These are phyloP conservation scores for Pseudomyrmex pallidus DNA, from an alignment of 1,140 invertebrate genomes.

Conservation along the genomic window DNA sequence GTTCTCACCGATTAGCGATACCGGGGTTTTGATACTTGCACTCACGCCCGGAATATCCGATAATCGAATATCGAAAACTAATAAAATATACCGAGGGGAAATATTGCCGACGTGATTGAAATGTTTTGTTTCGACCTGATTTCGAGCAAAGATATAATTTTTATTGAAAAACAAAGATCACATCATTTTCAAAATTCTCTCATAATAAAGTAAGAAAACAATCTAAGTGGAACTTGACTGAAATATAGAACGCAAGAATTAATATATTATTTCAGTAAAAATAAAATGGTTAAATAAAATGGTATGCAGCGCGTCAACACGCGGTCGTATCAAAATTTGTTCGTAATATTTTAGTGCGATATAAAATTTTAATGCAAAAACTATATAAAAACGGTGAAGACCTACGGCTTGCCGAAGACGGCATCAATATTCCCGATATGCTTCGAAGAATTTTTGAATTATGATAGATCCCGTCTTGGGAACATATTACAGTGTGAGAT, in stretches of 20 bases:
- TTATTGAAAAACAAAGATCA: neutral
- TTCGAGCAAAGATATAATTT: conserved; percentile 13
- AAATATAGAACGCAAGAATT: neutral
- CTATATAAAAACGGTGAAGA: neutral
- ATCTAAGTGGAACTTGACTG: no score
- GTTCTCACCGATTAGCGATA: conserved; percentile 34
- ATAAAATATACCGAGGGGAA: conserved; percentile 40
- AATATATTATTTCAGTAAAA: neutral
- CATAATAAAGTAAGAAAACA: no score
- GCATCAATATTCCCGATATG: conserved; percentile 38
- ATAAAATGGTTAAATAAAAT: no score
- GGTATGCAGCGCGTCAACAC: no score
- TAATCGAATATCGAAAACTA: conserved; percentile 55
- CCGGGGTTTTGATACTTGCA: conserved; percentile 39
- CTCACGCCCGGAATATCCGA: conserved; percentile 32
- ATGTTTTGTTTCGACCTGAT: conserved; percentile 1
- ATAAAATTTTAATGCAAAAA: conserved; percentile 32
- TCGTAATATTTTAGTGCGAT: neutral
- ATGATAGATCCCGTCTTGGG: conserved; percentile 36
- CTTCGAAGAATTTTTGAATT: conserved; percentile 50
- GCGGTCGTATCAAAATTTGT: neutral
- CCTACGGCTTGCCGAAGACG: neutral
- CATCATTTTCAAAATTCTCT: no score
- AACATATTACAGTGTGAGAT: conserved; percentile 49
- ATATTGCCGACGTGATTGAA: conserved; percentile 49